A percentile compares a stretch with the other conserved stretches of the same genome.
phyloP scores from a whole-genome alignment of 2,113 vertebrate species.

The Neotragus pygmaeus region DNA sequence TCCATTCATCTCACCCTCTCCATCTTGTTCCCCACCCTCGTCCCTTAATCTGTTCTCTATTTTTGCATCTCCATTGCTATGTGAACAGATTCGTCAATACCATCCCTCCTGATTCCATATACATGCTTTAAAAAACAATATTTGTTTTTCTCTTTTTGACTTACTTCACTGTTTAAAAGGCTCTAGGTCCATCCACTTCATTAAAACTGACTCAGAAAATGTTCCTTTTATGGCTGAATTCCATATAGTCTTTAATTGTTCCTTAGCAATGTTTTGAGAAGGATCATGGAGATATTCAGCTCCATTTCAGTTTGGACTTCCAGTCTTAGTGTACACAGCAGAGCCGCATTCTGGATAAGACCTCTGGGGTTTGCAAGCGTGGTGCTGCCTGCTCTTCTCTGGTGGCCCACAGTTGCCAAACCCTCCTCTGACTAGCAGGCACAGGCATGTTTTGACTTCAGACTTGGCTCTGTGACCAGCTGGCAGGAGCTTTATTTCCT shows the following conservation, averaged over 20 bases:
- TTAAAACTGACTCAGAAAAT: background rate
- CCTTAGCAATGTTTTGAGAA: background rate
- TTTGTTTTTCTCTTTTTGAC: background rate
- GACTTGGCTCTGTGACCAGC: background rate
- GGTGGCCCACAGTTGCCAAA: background rate
- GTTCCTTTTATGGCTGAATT: background rate
- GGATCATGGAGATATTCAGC: background rate
- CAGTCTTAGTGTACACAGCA: background rate
- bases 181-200: background rate
- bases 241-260: background rate
- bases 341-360: rapidly evolving
- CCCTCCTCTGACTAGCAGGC: background rate
- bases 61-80: background rate
- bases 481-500: background rate
- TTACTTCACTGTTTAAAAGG: background rate
- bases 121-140: background rate
- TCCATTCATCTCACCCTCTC: background rate
- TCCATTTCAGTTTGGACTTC: background rate
- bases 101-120: background rate
- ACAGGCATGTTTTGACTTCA: background rate
- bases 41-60: background rate
- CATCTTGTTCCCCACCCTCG: background rate
- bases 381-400: background rate
- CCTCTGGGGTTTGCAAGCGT: rapidly evolving
- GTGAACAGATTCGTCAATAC: background rate